Evolutionary conservation across 2,113 vertebrate genomes (phyloP).

Genomic region (Nibea coibor): DNA sequence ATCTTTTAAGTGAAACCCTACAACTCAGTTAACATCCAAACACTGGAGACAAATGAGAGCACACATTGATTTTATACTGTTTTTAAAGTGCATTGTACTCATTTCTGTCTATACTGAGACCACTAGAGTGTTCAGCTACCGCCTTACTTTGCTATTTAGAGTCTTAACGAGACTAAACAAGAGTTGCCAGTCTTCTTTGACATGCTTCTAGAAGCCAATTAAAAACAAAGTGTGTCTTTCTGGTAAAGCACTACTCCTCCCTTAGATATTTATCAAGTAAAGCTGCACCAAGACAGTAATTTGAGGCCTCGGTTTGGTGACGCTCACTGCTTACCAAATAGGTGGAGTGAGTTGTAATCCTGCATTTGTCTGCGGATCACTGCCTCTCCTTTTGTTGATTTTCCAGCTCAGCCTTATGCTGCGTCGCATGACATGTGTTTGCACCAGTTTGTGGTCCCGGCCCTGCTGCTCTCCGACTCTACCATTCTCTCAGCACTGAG

Average conservation of each 20-base stretch:
- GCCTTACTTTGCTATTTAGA: not conserved
- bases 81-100: too few relatives aligned
- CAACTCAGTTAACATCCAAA: fast-evolving
- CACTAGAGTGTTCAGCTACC: not conserved
- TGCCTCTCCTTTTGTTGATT: constrained; percentile 58
- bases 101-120: not conserved
- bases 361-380: constrained; percentile 41
- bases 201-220: not conserved
- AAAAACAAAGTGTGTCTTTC: not conserved
- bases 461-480: constrained; percentile 55
- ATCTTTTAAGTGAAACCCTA: not conserved
- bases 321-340: constrained; percentile 47
- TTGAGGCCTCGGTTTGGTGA: not conserved
- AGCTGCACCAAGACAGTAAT: not conserved
- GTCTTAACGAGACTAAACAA: not conserved
- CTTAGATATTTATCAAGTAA: not conserved
- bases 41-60: not conserved
- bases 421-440: constrained; percentile 71
- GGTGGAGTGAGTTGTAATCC: constrained; percentile 52
- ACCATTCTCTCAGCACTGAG: constrained; percentile 24
- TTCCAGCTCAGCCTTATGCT: constrained; percentile 68
- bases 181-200: not conserved
- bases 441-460: constrained; percentile 66
- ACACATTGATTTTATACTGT: not conserved
- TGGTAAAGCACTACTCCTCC: not conserved